phyloP scores from a whole-genome alignment of 2,888 invertebrate species.

The Amorpha juglandis region DNA sequence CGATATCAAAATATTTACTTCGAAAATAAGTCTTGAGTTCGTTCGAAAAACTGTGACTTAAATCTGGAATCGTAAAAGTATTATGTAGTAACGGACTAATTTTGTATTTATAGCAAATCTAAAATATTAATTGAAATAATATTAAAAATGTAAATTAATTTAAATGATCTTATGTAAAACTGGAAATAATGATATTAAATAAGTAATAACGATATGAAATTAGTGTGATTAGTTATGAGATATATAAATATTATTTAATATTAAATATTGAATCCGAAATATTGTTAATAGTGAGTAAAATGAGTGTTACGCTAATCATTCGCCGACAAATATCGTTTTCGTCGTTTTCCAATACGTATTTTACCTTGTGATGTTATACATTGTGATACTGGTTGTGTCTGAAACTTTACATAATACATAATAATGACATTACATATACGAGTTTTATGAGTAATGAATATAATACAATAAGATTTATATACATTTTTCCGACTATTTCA shows the following conservation, averaged over 20 bases:
- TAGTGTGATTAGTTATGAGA: neutral
- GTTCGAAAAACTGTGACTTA: too few relatives aligned
- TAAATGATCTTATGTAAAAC: too few relatives aligned
- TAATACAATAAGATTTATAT: conserved; percentile 19
- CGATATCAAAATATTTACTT: too few relatives aligned
- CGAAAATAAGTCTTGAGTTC: too few relatives aligned
- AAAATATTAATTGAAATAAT: too few relatives aligned
- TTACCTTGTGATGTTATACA: conserved; percentile 48
- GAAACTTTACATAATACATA: conserved; percentile 49
- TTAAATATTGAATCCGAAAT: neutral
- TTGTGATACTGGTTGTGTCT: conserved; percentile 43
- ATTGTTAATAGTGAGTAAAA: neutral
- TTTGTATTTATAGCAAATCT: too few relatives aligned
- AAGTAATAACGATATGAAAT: neutral
- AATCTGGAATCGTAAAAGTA: too few relatives aligned
- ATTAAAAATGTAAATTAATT: too few relatives aligned
- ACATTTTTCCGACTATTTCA: neutral
- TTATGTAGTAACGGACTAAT: too few relatives aligned
- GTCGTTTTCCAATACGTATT: conserved; percentile 14
- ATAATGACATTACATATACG: conserved; percentile 36
- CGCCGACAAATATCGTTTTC: conserved; percentile 1
- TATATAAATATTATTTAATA: neutral
- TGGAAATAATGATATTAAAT: too few relatives aligned
- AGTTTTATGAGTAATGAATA: conserved; percentile 31
- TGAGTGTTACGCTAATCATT: neutral